Evolutionary conservation across 1,140 invertebrate genomes (phyloP).

Genomic region (Lasioglossum albipes): DNA sequence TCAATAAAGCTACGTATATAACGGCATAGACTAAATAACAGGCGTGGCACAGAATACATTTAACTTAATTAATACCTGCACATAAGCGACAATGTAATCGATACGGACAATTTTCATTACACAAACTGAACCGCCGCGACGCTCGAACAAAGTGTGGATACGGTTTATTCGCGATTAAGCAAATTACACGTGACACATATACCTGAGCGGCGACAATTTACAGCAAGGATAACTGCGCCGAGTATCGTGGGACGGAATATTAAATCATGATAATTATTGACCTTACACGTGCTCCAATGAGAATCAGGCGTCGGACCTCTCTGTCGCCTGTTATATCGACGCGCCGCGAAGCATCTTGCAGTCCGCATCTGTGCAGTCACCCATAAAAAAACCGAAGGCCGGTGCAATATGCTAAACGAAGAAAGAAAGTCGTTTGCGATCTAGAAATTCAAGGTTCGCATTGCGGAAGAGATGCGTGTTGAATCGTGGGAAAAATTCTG

Average conservation of each 20-base stretch:
- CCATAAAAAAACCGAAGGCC: slow-evolving; percentile 1
- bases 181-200: slow-evolving; percentile 14
- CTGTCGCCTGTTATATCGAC: too few relatives aligned
- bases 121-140: not conserved
- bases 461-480: not conserved
- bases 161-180: not conserved
- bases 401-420: not conserved
- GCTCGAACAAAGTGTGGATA: not conserved
- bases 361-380: not conserved
- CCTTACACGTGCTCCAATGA: not conserved
- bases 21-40: not conserved
- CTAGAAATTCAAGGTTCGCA: slow-evolving; percentile 16
- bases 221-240: slow-evolving; percentile 8
- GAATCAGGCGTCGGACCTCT: not conserved
- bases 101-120: slow-evolving; percentile 22
- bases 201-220: not conserved
- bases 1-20: too few relatives aligned
- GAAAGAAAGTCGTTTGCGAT: not conserved
- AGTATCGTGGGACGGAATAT: not conserved
- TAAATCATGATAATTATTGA: slow-evolving; percentile 9
- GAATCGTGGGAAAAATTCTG: slow-evolving; percentile 8
- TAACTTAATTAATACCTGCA: not conserved
- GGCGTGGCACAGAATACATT: not conserved
- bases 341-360: not conserved
- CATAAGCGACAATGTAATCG: slow-evolving; percentile 1